These are phyloP conservation scores for Megalurothrips usitatus DNA, from an alignment of 2,888 invertebrate species.

Conservation along the genomic window DNA sequence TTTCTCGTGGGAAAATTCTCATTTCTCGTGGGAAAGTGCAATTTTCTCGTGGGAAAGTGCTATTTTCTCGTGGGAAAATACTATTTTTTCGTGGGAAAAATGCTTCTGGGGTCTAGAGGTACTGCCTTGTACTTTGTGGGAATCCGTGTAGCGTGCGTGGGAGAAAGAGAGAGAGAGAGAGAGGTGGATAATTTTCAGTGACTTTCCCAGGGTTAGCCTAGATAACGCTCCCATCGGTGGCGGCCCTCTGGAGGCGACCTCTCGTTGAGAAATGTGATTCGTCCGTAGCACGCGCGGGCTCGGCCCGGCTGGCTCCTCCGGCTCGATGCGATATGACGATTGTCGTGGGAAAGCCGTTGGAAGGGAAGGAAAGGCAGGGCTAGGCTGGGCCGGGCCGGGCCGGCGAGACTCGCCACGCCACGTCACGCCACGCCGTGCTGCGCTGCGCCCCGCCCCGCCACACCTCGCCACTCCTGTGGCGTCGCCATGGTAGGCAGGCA, in stretches of 20 bases:
- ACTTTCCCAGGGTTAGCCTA: too few species aligned
- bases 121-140: not conserved
- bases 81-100: not conserved
- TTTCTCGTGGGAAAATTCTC: not conserved
- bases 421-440: conserved; percentile 35
- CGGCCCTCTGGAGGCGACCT: too few species aligned
- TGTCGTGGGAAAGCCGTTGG: conserved; percentile 25
- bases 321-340: conserved; percentile 1
- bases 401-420: conserved; percentile 37
- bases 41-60: not conserved
- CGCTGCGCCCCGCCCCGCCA: conserved; percentile 32
- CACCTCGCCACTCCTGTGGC: conserved; percentile 31
- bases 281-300: too few species aligned
- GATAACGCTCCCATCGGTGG: too few species aligned
- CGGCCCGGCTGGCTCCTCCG: too few species aligned
- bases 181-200: too few species aligned
- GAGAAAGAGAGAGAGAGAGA: too few species aligned
- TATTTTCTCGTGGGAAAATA: not conserved
- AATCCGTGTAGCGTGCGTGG: too few species aligned
- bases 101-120: not conserved
- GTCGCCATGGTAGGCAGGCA: conserved; percentile 31
- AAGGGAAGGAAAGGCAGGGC: conserved; percentile 35
- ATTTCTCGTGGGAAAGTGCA: not conserved
- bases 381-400: conserved; percentile 46
- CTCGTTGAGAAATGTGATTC: too few species aligned